Percentiles rank a stretch among this genome's conserved stretches.
Evolutionary conservation across 2,888 invertebrate species (phyloP).

Genomic region (Drepana falcataria): DNA sequence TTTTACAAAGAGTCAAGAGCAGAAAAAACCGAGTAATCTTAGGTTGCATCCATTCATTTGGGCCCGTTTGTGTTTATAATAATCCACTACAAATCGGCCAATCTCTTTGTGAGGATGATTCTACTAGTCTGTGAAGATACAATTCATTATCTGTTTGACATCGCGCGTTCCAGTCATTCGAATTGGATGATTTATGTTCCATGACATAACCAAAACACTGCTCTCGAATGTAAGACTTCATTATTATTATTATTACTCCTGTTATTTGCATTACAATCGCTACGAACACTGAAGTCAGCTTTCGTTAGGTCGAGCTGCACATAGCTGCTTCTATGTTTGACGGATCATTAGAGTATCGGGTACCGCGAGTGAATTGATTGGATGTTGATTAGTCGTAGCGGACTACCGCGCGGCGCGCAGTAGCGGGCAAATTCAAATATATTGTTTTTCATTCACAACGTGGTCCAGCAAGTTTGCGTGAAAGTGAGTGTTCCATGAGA

Average conservation of each 20-base stretch:
- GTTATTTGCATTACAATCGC: neutral
- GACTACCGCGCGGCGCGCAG: neutral
- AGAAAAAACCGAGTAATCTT: conserved; percentile 50
- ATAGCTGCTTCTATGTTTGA: neutral
- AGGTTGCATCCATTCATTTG: conserved; percentile 49
- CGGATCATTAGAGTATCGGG: neutral
- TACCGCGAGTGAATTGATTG: neutral
- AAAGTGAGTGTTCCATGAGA: conserved; percentile 22
- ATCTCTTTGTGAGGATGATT: conserved; percentile 52
- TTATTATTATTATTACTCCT: neutral
- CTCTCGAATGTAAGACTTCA: neutral
- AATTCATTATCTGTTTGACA: conserved; percentile 56
- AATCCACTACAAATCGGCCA: conserved; percentile 63
- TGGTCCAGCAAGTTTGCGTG: neutral
- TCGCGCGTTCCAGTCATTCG: conserved; percentile 42
- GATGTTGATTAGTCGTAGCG: neutral
- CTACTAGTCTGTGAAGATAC: conserved; percentile 36
- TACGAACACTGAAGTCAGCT: neutral
- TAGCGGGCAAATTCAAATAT: neutral
- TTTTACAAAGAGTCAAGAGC: conserved; percentile 47
- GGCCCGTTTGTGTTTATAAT: conserved; percentile 51
- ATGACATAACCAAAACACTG: conserved; percentile 14
- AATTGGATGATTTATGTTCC: conserved; percentile 57
- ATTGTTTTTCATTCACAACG: neutral
- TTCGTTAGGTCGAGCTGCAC: neutral